A percentile compares a stretch with the other conserved stretches of the same genome.
These are phyloP conservation scores for Papilio machaon DNA, from an alignment of 1,140 invertebrate genomes.

Conservation along the genomic window DNA sequence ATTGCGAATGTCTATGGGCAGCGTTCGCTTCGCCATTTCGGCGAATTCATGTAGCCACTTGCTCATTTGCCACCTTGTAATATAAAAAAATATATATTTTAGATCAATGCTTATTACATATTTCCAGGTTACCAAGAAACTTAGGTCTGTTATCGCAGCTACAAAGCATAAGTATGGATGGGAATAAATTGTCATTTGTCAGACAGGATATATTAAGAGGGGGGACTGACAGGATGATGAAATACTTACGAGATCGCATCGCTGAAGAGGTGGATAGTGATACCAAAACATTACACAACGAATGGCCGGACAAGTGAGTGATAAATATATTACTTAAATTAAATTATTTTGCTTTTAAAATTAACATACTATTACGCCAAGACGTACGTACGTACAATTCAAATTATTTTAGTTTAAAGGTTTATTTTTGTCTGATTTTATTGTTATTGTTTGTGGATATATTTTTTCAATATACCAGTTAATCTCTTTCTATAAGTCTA, in stretches of 20 bases:
- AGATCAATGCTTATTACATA: constrained; percentile 44
- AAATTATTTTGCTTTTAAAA: background rate
- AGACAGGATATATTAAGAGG: constrained; percentile 90
- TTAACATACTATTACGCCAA: background rate
- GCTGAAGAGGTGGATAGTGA: constrained; percentile 76
- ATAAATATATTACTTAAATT: constrained; percentile 16
- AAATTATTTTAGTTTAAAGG: background rate
- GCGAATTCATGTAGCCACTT: too few relatives aligned
- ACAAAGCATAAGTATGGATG: constrained; percentile 91
- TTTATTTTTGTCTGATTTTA: background rate
- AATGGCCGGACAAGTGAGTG: constrained; percentile 87
- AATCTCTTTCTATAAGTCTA: background rate
- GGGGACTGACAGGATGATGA: constrained; percentile 91
- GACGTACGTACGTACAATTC: background rate
- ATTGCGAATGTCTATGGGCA: too few relatives aligned
- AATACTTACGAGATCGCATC: constrained; percentile 87
- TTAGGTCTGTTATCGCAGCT: constrained; percentile 90
- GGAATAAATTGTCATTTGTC: constrained; percentile 91
- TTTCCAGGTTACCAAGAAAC: constrained; percentile 87
- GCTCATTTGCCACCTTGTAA: too few relatives aligned
- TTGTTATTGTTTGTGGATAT: background rate
- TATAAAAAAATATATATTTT: too few relatives aligned
- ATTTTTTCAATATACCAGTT: background rate
- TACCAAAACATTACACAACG: constrained; percentile 52
- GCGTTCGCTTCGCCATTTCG: too few relatives aligned